Base-by-base conservation (phyloP, 2,113 vertebrate genomes). In the Engraulis encrasicolus region DNA sequence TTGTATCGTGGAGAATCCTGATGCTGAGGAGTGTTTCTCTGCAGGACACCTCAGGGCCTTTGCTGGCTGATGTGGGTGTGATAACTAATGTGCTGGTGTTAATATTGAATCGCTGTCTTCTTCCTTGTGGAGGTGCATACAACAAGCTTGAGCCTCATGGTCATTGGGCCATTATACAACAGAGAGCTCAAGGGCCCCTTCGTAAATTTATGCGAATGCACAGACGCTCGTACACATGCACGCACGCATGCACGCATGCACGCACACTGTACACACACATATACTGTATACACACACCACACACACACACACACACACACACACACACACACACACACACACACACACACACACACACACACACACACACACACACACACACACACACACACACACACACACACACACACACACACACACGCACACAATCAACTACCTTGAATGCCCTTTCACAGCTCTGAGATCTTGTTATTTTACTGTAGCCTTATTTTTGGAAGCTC, bases 331-430 rank as follows among this genome's bases (percentile, higher is more conserved):
- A 78, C 48, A 81, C 71, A 58, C 66, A 79, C 84, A 83, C 54
- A 50, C 85, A 71, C 52, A 79, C 80, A 66, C 50, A 78, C 78
- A 37, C 34, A 78, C 61, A 50, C n/a, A 50, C 77, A 61, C 78
- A 66, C 36, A 11, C n/a, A 79, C 40, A 40, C 40, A 36, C 78
- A 79, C 6, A 19, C 52, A 58, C 52, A 58, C 52, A 58, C 52
- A 58, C 52, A 58, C 52, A 58, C 52, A 58, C 52, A 23, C 52
- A 19, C 17, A 58, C 20, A 58, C 52, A 23, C 1, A 58, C 20
- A 58, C 52, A 20, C 52, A 54, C 18, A 54, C 52, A 54, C 52
- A 58, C 52, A 58, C 14, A 58, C 52, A 58, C 52, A 23, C 20
- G n/a, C 52, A 58, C 19, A 58, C 52, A 58, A 1, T 27, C 6